Conservation (phyloP, 2,113 vertebrate species). For the Athene cunicularia region DNA sequence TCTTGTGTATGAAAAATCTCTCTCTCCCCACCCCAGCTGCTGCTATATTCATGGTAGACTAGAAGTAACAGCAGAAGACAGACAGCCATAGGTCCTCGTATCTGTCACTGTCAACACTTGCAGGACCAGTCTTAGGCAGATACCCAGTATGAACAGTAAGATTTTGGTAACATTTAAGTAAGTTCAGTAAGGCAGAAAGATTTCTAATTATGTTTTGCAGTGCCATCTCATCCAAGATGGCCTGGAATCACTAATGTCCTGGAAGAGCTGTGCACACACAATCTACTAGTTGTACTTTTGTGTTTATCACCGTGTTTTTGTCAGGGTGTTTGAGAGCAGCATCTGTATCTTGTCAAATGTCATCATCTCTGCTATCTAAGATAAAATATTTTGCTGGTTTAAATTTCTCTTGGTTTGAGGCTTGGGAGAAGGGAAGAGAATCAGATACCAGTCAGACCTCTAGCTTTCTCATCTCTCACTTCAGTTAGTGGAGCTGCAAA, state of each 20-base stretch:
- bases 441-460: neutral
- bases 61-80: neutral
- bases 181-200: neutral
- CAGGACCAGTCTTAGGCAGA: neutral
- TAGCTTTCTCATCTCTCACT: neutral
- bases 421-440: neutral
- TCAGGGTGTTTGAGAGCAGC: neutral
- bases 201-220: neutral
- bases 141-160: neutral
- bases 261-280: neutral
- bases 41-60: neutral
- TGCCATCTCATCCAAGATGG: neutral
- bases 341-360: neutral
- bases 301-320: neutral
- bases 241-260: neutral
- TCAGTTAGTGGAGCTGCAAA: neutral
- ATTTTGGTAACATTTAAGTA: neutral
- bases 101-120: neutral
- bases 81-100: fast-evolving
- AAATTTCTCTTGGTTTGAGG: neutral
- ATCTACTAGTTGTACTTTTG: neutral
- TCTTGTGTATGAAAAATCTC: neutral
- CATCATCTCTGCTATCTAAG: neutral
- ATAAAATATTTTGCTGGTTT: neutral
- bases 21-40: neutral